phyloP scores from a whole-genome alignment of 2,888 invertebrate genomes.

The Acanthosoma haemorrhoidale region DNA sequence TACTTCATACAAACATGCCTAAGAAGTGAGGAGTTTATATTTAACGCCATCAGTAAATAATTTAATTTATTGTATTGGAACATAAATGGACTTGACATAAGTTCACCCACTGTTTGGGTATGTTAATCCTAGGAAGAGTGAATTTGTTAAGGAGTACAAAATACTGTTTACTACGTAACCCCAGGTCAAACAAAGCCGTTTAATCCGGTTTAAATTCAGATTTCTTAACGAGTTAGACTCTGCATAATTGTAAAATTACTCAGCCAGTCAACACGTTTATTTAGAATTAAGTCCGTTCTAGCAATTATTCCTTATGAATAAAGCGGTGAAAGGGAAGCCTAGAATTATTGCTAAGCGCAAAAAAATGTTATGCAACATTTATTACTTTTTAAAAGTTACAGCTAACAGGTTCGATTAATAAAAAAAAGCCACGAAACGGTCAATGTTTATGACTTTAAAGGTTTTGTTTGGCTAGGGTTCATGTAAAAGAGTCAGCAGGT shows the following conservation, averaged over 20 bases:
- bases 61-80: neutral
- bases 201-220: slow-evolving; percentile 1
- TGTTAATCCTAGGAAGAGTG: neutral
- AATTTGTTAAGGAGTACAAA: neutral
- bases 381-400: too few relatives aligned
- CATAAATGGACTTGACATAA: neutral
- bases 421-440: too few relatives aligned
- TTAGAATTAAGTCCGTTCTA: neutral
- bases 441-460: too few relatives aligned
- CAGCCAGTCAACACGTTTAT: neutral
- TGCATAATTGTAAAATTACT: neutral
- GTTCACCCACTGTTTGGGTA: neutral
- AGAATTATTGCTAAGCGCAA: too few relatives aligned
- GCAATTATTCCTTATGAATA: neutral
- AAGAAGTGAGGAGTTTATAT: too few relatives aligned
- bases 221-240: slow-evolving; percentile 3
- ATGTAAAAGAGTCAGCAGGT: too few relatives aligned
- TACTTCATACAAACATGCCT: too few relatives aligned
- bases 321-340: neutral
- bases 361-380: too few relatives aligned
- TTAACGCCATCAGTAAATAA: too few relatives aligned
- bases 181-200: neutral
- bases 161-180: neutral
- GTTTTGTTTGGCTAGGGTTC: too few relatives aligned
- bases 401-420: too few relatives aligned